phyloP scores from a whole-genome alignment of 23 tunicate species.

The Clavelina lepadiformis region DNA sequence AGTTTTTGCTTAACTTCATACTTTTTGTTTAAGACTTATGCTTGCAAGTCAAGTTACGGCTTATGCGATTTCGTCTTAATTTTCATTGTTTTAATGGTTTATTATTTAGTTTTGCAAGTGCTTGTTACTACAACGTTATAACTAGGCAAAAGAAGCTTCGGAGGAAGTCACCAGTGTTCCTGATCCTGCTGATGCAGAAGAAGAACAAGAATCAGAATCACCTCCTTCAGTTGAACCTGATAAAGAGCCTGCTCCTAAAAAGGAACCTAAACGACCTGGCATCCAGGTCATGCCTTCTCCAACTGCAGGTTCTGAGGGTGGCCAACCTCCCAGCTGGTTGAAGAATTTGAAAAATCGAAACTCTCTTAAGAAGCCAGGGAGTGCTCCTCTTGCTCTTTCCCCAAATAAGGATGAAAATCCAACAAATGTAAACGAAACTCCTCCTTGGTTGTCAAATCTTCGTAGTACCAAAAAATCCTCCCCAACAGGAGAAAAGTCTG shows the following conservation, averaged over 20 bases:
- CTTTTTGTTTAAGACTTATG: too few relatives aligned
- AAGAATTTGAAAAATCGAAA: slow-evolving; percentile 62
- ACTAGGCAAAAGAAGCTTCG: slow-evolving; percentile 40
- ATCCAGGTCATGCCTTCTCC: slow-evolving; percentile 64
- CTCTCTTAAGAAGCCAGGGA: slow-evolving; percentile 42
- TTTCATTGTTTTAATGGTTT: too few relatives aligned
- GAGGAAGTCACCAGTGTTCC: slow-evolving; percentile 26
- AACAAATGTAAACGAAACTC: slow-evolving; percentile 24
- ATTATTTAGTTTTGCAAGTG: too few relatives aligned
- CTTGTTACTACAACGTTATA: background rate
- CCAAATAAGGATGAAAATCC: slow-evolving; percentile 42
- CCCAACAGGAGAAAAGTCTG: background rate
- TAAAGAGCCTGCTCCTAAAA: slow-evolving; percentile 26
- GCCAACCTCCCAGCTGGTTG: slow-evolving; percentile 78
- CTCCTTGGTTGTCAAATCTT: slow-evolving; percentile 53
- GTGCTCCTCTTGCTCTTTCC: slow-evolving; percentile 16
- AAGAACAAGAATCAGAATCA: slow-evolving; percentile 16
- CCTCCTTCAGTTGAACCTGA: slow-evolving; percentile 23
- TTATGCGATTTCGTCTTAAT: too few relatives aligned
- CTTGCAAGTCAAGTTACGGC: too few relatives aligned
- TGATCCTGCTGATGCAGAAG: slow-evolving; percentile 31
- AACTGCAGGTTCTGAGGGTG: slow-evolving; percentile 12
- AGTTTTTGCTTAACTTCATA: too few relatives aligned
- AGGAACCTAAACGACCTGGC: slow-evolving; percentile 24
- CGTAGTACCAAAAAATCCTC: slow-evolving; percentile 32